Conservation (phyloP, 2,113 vertebrate genomes). For the Australoheros scitulus region DNA sequence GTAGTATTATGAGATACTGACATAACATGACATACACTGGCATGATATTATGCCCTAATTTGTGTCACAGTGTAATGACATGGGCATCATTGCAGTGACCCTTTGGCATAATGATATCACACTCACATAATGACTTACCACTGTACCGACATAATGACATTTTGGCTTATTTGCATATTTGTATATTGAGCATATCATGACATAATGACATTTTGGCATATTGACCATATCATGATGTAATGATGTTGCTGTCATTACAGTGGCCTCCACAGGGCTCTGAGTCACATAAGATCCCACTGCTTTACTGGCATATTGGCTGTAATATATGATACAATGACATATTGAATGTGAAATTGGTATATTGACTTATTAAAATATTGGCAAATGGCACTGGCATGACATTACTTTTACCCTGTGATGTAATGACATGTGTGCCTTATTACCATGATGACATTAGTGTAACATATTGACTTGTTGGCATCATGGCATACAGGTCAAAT, state of each 20-base stretch:
- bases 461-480: not conserved
- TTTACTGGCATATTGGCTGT: not conserved
- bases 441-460: not conserved
- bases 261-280: not conserved
- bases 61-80: conserved; percentile 4
- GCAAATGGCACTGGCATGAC: not conserved
- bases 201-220: conserved; percentile 5
- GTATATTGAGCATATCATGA: not conserved
- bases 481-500: not conserved
- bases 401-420: not conserved
- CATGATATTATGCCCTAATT: conserved; percentile 10
- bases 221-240: conserved; percentile 6
- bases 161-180: not conserved
- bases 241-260: not conserved
- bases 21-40: not conserved
- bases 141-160: not conserved
- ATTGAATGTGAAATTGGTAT: not conserved
- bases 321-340: not conserved
- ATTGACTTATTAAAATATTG: conserved; percentile 7
- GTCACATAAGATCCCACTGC: not conserved
- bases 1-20: not conserved
- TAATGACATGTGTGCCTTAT: not conserved
- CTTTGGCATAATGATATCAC: not conserved
- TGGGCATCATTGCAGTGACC: not conserved
- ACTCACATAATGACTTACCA: conserved; percentile 5